phyloP scores from a whole-genome alignment of 2,113 vertebrate species.

The Bettongia penicillata region DNA sequence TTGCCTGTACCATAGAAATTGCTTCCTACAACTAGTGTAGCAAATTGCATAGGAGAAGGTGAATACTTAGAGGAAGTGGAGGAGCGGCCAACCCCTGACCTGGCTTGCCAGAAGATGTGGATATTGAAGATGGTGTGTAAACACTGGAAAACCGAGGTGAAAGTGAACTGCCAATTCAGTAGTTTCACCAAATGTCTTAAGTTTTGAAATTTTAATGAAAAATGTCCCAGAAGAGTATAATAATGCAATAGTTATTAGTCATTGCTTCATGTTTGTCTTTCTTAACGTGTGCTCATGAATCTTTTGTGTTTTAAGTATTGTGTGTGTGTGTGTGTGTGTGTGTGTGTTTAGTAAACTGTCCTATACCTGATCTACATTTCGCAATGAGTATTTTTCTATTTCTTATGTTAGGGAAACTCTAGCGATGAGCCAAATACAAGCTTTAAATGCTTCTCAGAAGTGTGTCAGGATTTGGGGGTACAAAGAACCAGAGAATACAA shows the following conservation, averaged over 20 bases:
- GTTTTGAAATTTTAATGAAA: background rate
- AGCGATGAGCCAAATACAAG: background rate
- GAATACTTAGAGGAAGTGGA: background rate
- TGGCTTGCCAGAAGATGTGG: background rate
- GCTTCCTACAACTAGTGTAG: background rate
- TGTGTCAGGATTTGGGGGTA: background rate
- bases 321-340: too few relatives aligned
- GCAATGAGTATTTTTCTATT: background rate
- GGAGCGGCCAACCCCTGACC: background rate
- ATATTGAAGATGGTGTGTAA: background rate
- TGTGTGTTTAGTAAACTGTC: background rate
- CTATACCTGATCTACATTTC: background rate
- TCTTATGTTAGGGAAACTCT: background rate
- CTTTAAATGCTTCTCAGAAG: background rate
- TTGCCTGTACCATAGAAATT: background rate
- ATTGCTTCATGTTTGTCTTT: background rate
- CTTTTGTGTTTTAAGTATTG: background rate
- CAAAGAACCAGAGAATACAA: background rate
- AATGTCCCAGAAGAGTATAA: background rate
- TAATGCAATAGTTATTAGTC: background rate
- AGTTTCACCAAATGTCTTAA: background rate
- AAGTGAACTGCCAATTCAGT: background rate
- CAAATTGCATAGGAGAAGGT: background rate
- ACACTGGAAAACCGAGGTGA: background rate
- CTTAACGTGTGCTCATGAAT: background rate